Percentiles rank a stretch among this genome's conserved stretches.
Evolutionary conservation across 2,888 invertebrate species (phyloP).

Genomic region (Euzetes globulus): DNA sequence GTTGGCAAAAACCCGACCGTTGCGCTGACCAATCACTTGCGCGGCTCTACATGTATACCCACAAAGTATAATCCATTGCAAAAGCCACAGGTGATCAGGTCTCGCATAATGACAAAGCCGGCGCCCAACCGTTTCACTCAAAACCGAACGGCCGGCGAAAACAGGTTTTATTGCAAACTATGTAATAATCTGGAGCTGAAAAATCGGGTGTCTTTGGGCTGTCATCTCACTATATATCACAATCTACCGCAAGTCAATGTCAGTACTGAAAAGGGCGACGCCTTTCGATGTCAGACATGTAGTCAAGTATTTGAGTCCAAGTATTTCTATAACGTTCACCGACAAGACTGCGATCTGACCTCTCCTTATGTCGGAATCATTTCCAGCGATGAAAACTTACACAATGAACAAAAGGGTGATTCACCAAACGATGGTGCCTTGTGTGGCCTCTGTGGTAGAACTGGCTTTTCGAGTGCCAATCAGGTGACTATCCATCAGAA

Average conservation of each 20-base stretch:
- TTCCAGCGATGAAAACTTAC: not conserved
- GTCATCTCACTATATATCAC: constrained; percentile 35
- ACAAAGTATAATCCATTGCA: not conserved
- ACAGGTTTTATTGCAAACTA: constrained; percentile 32
- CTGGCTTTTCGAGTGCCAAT: constrained; percentile 12
- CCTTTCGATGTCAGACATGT: constrained; percentile 34
- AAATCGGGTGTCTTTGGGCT: constrained; percentile 33
- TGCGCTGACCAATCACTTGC: constrained; percentile 32
- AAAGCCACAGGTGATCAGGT: not conserved
- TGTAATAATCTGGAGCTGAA: constrained; percentile 30
- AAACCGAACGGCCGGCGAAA: not conserved
- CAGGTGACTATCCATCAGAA: constrained; percentile 30
- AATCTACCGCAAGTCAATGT: constrained; percentile 31
- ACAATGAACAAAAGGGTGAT: not conserved
- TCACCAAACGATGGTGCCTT: not conserved
- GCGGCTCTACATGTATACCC: constrained; percentile 5
- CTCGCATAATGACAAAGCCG: not conserved
- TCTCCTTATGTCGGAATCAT: constrained; percentile 33
- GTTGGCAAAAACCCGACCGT: constrained; percentile 33
- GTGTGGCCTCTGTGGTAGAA: constrained; percentile 15
- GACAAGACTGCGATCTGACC: constrained; percentile 34
- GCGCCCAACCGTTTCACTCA: no score
- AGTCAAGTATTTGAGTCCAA: constrained; percentile 25
- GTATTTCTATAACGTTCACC: constrained; percentile 34
- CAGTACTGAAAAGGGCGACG: not conserved